A percentile compares a stretch with the other conserved stretches of the same genome.
Evolutionary conservation across 2,888 invertebrate genomes (phyloP).

Genomic region (Rhopalosiphum nymphaeae): DNA sequence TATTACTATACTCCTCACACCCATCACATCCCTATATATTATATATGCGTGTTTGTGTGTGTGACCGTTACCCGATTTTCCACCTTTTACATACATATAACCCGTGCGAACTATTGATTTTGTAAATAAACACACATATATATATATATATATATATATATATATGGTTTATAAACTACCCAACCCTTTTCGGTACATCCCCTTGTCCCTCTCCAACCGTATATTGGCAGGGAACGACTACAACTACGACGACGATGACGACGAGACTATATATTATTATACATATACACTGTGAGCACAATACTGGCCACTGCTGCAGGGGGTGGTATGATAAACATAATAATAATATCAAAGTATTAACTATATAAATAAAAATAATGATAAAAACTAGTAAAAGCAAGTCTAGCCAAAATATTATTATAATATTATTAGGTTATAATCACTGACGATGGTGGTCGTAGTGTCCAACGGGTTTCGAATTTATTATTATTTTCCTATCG

Average conservation of each 20-base stretch:
- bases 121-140: constrained; percentile 20
- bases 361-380: neutral
- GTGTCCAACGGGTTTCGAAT: neutral
- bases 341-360: neutral
- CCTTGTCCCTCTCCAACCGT: neutral
- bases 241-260: neutral
- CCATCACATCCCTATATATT: neutral
- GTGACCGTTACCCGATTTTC: constrained; percentile 60
- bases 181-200: constrained; percentile 37
- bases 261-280: constrained; percentile 9
- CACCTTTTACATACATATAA: constrained; percentile 58
- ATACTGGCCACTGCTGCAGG: neutral
- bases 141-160: neutral
- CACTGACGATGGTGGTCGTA: neutral
- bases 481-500: neutral
- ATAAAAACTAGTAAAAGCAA: neutral
- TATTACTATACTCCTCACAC: neutral
- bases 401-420: neutral
- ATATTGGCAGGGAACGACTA: neutral
- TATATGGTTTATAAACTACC: neutral
- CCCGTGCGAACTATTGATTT: constrained; percentile 62
- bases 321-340: neutral
- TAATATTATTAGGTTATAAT: no score
- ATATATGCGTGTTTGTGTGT: neutral
- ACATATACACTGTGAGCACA: neutral